Percentiles rank a stretch among this genome's conserved stretches.
phyloP scores from a whole-genome alignment of 2,888 invertebrate species.

The Apotomis capreana region DNA sequence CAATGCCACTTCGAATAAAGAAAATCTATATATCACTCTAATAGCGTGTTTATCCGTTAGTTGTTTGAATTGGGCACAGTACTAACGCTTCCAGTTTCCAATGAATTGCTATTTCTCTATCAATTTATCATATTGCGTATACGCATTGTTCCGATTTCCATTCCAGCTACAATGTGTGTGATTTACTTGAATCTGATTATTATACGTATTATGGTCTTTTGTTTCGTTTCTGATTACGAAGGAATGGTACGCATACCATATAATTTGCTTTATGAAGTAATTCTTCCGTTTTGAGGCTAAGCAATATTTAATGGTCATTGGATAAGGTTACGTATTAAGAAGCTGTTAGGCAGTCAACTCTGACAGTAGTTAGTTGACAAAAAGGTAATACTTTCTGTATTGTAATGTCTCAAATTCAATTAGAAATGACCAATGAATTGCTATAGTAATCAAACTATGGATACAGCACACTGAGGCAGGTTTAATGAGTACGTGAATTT shows the following conservation, averaged over 20 bases:
- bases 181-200: constrained; percentile 32
- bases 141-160: constrained; percentile 27
- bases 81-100: background rate
- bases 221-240: constrained; percentile 19
- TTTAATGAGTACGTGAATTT: too few species aligned
- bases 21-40: too few species aligned
- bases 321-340: constrained; percentile 4
- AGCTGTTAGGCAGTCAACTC: background rate
- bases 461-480: too few species aligned
- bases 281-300: constrained; percentile 13
- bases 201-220: constrained; percentile 24
- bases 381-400: too few species aligned
- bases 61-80: background rate
- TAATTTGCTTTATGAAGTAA: constrained; percentile 20
- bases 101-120: constrained; percentile 17
- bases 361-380: background rate
- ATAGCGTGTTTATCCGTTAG: too few species aligned
- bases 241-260: constrained; percentile 17
- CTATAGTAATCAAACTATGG: too few species aligned
- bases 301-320: constrained; percentile 13
- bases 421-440: too few species aligned
- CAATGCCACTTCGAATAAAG: too few species aligned
- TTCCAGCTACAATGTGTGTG: constrained; percentile 25
- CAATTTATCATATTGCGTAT: constrained; percentile 15
- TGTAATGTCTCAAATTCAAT: too few species aligned